Evolutionary conservation across 2,797 vertebrate species (phyloP).

Genomic region (Ataeniobius toweri): DNA sequence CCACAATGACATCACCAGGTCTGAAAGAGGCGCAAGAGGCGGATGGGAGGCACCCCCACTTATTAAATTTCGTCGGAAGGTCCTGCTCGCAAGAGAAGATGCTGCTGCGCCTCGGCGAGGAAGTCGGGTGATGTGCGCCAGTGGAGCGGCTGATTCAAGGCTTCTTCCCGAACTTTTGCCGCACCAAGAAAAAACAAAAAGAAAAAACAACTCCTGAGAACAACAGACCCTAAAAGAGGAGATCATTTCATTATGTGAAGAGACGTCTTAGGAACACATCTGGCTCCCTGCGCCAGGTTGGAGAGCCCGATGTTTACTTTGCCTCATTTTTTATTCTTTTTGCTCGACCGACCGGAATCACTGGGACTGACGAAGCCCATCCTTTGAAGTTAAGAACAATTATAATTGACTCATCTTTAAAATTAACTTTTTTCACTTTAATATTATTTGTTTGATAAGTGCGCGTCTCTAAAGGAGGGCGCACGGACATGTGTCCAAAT

Average conservation of each 20-base stretch:
- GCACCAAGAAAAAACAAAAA: slow-evolving; percentile 12
- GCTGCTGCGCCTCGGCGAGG: slow-evolving; percentile 56
- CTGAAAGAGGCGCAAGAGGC: slow-evolving; percentile 63
- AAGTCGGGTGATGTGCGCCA: slow-evolving; percentile 42
- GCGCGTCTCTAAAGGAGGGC: slow-evolving; percentile 55
- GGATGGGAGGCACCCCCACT: slow-evolving; percentile 69
- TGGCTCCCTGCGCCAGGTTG: slow-evolving; percentile 24
- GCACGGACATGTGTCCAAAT: slow-evolving; percentile 27
- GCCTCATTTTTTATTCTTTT: slow-evolving; percentile 11
- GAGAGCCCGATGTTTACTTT: slow-evolving; percentile 40
- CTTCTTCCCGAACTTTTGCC: slow-evolving; percentile 47
- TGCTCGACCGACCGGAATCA: slow-evolving; percentile 9
- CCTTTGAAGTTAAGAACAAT: slow-evolving; percentile 1
- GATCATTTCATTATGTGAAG: slow-evolving; percentile 12
- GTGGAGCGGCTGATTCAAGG: slow-evolving; percentile 34
- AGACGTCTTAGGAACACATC: slow-evolving; percentile 16
- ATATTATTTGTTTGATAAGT: background rate
- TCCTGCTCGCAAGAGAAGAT: slow-evolving; percentile 61
- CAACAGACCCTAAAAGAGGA: slow-evolving; percentile 17
- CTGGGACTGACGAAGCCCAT: background rate
- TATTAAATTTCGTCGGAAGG: slow-evolving; percentile 60
- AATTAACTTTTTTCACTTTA: slow-evolving; percentile 1
- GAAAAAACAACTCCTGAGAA: slow-evolving; percentile 19
- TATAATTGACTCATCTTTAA: slow-evolving; percentile 13
- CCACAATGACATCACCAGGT: slow-evolving; percentile 77